Evolutionary conservation across 2,888 invertebrate genomes (phyloP).

Genomic region (Tetrapedia diversipes): DNA sequence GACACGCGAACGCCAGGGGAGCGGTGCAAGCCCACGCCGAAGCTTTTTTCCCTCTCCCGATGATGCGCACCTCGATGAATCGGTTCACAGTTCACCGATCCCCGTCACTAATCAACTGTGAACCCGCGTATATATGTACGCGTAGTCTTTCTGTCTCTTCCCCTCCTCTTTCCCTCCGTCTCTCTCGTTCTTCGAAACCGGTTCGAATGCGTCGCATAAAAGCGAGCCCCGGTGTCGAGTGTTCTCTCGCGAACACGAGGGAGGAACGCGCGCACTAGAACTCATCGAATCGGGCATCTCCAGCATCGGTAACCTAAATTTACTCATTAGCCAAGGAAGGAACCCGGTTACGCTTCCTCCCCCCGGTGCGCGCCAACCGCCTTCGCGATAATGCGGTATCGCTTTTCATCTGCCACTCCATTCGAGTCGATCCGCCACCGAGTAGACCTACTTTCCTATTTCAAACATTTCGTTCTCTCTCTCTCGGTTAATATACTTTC

Average conservation of each 20-base stretch:
- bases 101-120: conserved; percentile 76
- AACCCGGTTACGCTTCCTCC: conserved; percentile 39
- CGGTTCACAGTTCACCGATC: conserved; percentile 76
- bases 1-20: conserved; percentile 18
- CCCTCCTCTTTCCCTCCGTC: conserved; percentile 12
- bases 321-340: conserved; percentile 60
- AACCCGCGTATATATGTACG: conserved; percentile 53
- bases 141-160: too few relatives aligned
- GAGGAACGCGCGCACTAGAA: conserved; percentile 17
- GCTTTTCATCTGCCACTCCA: conserved; percentile 51
- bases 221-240: conserved; percentile 43
- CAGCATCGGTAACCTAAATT: conserved; percentile 59
- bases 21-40: conserved; percentile 53
- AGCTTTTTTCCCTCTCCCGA: conserved; percentile 44
- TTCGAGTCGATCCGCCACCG: conserved; percentile 43
- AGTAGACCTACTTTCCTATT: conserved; percentile 53
- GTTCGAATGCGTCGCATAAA: conserved; percentile 50
- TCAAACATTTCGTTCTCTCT: conserved; percentile 26
- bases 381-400: conserved; percentile 56
- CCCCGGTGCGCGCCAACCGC: conserved; percentile 21
- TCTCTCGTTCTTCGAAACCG: conserved; percentile 35
- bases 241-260: conserved; percentile 35
- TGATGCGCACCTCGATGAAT: conserved; percentile 75
- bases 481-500: conserved; percentile 5
- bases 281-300: conserved; percentile 9